Percentiles rank a stretch among this genome's conserved stretches.
Evolutionary conservation across 1,140 invertebrate species (phyloP).

Genomic region (Euborellia annulipes): DNA sequence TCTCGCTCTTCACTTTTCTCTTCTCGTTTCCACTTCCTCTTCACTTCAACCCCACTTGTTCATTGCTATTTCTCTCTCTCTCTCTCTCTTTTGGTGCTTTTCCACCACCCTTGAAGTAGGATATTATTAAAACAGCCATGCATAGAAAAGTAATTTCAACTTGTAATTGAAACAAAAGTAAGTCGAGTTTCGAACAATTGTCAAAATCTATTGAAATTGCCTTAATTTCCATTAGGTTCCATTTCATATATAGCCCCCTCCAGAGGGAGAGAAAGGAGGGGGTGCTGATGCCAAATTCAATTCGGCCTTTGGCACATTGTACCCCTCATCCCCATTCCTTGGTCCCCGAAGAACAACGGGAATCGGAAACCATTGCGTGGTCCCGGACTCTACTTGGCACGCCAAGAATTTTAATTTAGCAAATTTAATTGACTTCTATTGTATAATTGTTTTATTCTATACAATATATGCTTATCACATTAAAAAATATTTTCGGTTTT

Average conservation of each 20-base stretch:
- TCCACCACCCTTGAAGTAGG: no score
- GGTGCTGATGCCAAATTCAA: not conserved
- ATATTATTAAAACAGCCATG: slow-evolving; percentile 6
- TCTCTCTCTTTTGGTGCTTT: no score
- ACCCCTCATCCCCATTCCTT: not conserved
- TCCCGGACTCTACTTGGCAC: not conserved
- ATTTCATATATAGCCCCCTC: not conserved
- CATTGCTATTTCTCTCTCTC: no score
- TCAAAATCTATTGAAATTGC: slow-evolving; percentile 8
- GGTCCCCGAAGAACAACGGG: not conserved
- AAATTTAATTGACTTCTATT: slow-evolving; percentile 9
- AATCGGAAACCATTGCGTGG: not conserved
- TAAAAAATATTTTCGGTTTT: no score
- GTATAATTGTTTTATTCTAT: no score
- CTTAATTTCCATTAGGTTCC: not conserved
- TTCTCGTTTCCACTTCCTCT: no score
- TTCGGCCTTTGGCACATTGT: not conserved
- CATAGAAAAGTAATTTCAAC: slow-evolving; percentile 1
- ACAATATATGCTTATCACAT: no score
- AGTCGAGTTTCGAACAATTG: slow-evolving; percentile 3
- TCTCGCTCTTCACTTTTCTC: no score
- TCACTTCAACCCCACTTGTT: no score
- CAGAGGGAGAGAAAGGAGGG: not conserved
- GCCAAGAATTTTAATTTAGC: slow-evolving; percentile 8
- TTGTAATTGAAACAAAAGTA: slow-evolving; percentile 5